Conservation (phyloP, 2,113 vertebrate genomes). For the Mixornis gularis region DNA sequence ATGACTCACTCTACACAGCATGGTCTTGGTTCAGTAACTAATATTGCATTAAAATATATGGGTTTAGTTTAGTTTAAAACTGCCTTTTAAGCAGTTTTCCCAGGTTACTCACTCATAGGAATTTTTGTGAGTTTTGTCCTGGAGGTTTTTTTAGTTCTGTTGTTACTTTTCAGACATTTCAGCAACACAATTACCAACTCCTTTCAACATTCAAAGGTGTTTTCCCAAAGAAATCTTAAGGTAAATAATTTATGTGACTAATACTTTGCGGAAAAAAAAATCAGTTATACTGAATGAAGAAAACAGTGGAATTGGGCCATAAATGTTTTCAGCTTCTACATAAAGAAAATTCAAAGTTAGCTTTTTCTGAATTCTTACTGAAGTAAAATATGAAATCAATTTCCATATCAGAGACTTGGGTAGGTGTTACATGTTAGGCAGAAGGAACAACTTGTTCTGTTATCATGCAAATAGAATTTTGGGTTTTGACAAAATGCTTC, state of each 20-base stretch:
- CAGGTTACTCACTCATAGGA: neutral
- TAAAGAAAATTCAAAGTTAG: conserved; percentile 18
- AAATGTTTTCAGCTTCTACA: neutral
- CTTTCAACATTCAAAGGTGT: neutral
- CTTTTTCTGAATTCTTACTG: conserved; percentile 26
- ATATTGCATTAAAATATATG: neutral
- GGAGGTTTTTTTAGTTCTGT: neutral
- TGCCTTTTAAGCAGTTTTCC: neutral
- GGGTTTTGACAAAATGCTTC: conserved; percentile 48
- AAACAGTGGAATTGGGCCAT: neutral
- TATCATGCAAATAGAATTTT: conserved; percentile 52
- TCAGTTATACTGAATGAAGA: neutral
- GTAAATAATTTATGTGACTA: neutral
- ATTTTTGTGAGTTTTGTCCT: neutral
- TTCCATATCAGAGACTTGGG: conserved; percentile 32
- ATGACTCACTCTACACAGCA: neutral
- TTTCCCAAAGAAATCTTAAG: neutral
- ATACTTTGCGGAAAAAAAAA: neutral
- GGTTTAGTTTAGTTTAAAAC: neutral
- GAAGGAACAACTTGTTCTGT: conserved; percentile 50
- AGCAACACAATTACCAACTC: neutral
- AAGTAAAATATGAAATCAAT: neutral
- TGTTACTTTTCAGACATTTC: neutral
- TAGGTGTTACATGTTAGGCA: conserved; percentile 35
- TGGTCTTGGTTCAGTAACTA: neutral